Conservation (phyloP, 2,888 invertebrate species). For the Azorinus chamasolen region DNA sequence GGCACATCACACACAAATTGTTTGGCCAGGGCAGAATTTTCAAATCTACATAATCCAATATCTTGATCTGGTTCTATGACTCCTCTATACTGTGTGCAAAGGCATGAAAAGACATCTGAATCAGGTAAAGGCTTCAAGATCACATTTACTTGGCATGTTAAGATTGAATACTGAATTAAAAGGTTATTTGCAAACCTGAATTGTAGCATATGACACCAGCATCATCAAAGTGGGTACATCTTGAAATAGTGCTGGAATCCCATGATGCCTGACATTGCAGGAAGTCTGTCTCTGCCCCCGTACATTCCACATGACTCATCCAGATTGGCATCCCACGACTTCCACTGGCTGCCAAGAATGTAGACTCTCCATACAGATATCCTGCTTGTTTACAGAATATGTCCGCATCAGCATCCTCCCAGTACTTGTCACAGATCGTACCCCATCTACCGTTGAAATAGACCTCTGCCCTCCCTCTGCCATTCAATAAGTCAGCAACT, state of each 20-base stretch:
- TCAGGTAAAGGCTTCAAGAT: no score
- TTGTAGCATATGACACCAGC: constrained; percentile 74
- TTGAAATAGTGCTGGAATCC: constrained; percentile 58
- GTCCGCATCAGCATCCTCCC: constrained; percentile 69
- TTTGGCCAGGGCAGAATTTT: no score
- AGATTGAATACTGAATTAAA: no score
- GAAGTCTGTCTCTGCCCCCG: constrained; percentile 90
- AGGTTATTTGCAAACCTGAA: constrained; percentile 58
- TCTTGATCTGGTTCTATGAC: no score
- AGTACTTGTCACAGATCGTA: constrained; percentile 66
- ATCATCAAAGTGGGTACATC: constrained; percentile 65
- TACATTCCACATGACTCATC: constrained; percentile 91
- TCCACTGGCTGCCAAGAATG: constrained; percentile 37
- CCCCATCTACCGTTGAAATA: constrained; percentile 73
- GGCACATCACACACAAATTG: no score
- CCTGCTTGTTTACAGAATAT: constrained; percentile 74
- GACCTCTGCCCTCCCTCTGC: constrained; percentile 74
- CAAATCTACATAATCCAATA: no score
- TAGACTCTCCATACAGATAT: constrained; percentile 66
- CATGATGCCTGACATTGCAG: constrained; percentile 88
- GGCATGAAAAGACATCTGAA: no score
- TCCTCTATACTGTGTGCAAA: no score
- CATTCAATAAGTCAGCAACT: constrained; percentile 57
- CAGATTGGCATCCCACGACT: constrained; percentile 85
- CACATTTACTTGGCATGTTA: no score